Evolutionary conservation across 2,113 vertebrate genomes (phyloP).

Genomic region (Hirundichthys speculiger): DNA sequence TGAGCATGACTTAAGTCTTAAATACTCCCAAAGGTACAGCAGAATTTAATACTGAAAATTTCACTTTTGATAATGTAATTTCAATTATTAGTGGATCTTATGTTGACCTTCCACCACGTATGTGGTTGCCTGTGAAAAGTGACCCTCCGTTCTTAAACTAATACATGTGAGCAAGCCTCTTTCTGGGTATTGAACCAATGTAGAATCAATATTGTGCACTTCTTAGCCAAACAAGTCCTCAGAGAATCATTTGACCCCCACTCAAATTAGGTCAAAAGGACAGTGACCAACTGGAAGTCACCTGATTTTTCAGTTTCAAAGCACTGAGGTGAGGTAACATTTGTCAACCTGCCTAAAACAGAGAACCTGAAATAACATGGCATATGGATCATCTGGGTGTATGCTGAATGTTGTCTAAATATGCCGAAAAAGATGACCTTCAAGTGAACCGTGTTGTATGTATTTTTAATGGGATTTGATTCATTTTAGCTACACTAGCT

Average conservation of each 20-base stretch:
- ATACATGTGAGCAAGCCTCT: background rate
- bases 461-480: no score
- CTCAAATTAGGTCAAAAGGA: slow-evolving; percentile 33
- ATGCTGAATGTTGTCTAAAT: no score
- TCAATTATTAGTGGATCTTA: no score
- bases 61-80: no score
- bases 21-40: no score
- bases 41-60: no score
- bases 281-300: background rate
- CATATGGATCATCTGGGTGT: background rate
- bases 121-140: slow-evolving; percentile 17
- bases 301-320: slow-evolving; percentile 31
- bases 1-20: no score
- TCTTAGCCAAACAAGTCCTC: slow-evolving; percentile 17
- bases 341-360: no score
- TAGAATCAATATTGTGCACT: background rate
- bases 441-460: no score
- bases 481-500: no score
- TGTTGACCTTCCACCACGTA: no score
- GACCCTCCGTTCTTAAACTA: slow-evolving; percentile 8
- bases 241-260: slow-evolving; percentile 10
- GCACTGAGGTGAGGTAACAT: slow-evolving; percentile 23
- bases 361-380: slow-evolving; percentile 35
- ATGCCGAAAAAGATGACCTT: no score
- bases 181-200: background rate